phyloP scores from a whole-genome alignment of 2,888 invertebrate species.

The Agrypnus murinus region DNA sequence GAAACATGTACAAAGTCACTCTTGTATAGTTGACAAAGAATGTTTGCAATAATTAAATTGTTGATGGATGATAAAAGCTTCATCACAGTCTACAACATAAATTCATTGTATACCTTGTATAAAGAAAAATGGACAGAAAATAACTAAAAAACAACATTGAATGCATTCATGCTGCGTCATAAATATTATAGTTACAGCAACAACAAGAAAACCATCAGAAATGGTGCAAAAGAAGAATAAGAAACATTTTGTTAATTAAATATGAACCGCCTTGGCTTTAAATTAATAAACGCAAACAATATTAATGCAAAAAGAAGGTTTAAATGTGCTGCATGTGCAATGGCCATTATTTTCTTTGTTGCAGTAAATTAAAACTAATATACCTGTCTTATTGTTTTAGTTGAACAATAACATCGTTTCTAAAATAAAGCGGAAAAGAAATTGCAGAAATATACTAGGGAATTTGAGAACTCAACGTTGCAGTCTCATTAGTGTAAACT shows the following conservation, averaged over 20 bases:
- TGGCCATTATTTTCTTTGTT: slow-evolving; percentile 3
- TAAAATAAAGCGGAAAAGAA: neutral
- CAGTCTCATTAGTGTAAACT: slow-evolving; percentile 9
- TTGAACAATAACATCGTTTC: slow-evolving; percentile 15
- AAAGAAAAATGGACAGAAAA: neutral
- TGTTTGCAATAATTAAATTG: no score
- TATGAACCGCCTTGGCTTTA: slow-evolving; percentile 1
- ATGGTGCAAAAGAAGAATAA: neutral
- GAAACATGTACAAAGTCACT: no score
- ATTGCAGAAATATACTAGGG: neutral
- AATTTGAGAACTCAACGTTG: slow-evolving; percentile 5
- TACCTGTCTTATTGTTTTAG: slow-evolving; percentile 21
- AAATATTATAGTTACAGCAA: neutral
- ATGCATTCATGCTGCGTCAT: no score
- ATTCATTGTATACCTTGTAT: no score
- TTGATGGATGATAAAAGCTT: no score
- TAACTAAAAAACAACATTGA: neutral
- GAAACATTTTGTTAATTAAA: slow-evolving; percentile 15
- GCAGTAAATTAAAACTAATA: slow-evolving; percentile 12
- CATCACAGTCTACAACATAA: no score
- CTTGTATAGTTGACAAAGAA: no score
- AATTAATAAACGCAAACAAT: neutral
- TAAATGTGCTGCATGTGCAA: slow-evolving; percentile 5
- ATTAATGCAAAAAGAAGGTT: neutral
- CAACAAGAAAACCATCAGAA: neutral